Conservation (phyloP, 2,113 vertebrate species). For the Pao palembangensis region DNA sequence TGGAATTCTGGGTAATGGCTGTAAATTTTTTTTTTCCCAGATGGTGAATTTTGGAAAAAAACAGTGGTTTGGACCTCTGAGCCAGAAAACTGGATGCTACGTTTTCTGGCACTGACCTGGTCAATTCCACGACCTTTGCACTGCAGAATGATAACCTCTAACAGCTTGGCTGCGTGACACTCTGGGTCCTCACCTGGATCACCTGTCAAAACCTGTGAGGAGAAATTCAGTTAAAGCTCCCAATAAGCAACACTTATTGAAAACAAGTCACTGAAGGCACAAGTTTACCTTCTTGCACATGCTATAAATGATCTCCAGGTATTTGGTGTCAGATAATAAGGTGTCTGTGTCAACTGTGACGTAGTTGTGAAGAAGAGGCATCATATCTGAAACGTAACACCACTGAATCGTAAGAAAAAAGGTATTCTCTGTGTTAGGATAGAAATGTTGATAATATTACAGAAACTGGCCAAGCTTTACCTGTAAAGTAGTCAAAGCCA, state of each 20-base stretch:
- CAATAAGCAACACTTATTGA: not conserved
- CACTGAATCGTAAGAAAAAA: not conserved
- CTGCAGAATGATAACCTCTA: slow-evolving; percentile 96
- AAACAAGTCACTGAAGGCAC: not conserved
- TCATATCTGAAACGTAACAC: slow-evolving; percentile 85
- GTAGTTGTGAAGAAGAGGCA: slow-evolving; percentile 99
- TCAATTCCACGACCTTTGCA: slow-evolving; percentile 98
- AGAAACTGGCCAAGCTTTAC: slow-evolving; percentile 32
- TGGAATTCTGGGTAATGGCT: no score
- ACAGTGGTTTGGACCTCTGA: not conserved
- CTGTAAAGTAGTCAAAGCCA: slow-evolving; percentile 94
- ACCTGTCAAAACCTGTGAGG: slow-evolving; percentile 87
- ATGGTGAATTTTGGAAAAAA: not conserved
- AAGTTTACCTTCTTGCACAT: slow-evolving; percentile 97
- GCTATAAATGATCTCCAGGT: slow-evolving; percentile 97
- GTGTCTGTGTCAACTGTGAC: slow-evolving; percentile 97
- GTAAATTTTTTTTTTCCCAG: no score
- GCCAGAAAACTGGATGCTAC: not conserved
- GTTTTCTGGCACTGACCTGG: slow-evolving; percentile 78
- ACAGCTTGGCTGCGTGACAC: slow-evolving; percentile 93
- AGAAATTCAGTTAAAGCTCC: not conserved
- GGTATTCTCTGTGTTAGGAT: no score
- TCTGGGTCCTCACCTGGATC: slow-evolving; percentile 98
- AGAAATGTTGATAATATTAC: no score
- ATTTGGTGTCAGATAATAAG: slow-evolving; percentile 95